These are phyloP conservation scores for rabbit (Oryctolagus cuniculus) DNA, from an alignment of 2,113 vertebrate genomes.

Conservation along the genomic window DNA sequence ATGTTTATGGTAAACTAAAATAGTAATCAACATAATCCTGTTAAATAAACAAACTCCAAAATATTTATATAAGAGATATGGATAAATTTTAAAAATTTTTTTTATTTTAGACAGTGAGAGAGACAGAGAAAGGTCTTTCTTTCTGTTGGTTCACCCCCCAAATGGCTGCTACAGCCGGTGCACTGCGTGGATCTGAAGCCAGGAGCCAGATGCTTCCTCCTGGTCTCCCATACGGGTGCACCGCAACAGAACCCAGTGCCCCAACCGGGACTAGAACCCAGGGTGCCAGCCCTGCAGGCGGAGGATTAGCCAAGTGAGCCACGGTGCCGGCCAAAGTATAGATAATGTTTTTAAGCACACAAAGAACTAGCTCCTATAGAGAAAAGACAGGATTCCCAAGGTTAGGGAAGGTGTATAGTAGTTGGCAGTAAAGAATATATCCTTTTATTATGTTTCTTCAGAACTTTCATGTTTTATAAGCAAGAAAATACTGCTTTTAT, in stretches of 20 bases:
- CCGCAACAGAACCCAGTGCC: too few relatives aligned
- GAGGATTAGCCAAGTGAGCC: too few relatives aligned
- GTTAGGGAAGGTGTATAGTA: not conserved
- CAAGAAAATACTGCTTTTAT: not conserved
- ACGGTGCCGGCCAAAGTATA: not conserved
- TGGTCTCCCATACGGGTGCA: too few relatives aligned
- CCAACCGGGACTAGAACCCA: too few relatives aligned
- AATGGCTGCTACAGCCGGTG: too few relatives aligned
- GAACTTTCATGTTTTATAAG: slow-evolving; percentile 21
- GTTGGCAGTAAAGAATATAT: not conserved
- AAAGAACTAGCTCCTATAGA: not conserved
- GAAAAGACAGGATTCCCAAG: slow-evolving; percentile 4
- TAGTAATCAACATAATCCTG: not conserved
- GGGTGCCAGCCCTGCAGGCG: too few relatives aligned
- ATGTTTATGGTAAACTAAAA: slow-evolving; percentile 4
- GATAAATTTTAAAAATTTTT: not conserved
- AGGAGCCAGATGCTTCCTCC: too few relatives aligned
- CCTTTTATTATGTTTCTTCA: not conserved
- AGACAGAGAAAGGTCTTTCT: too few relatives aligned
- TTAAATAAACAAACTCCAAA: not conserved
- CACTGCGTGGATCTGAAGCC: too few relatives aligned
- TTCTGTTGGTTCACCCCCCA: too few relatives aligned
- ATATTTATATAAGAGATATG: not conserved
- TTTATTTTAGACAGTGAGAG: too few relatives aligned
- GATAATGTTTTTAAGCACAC: not conserved